Conservation (phyloP, 2,113 vertebrate species). For the Dunckerocampus dactyliophorus region DNA sequence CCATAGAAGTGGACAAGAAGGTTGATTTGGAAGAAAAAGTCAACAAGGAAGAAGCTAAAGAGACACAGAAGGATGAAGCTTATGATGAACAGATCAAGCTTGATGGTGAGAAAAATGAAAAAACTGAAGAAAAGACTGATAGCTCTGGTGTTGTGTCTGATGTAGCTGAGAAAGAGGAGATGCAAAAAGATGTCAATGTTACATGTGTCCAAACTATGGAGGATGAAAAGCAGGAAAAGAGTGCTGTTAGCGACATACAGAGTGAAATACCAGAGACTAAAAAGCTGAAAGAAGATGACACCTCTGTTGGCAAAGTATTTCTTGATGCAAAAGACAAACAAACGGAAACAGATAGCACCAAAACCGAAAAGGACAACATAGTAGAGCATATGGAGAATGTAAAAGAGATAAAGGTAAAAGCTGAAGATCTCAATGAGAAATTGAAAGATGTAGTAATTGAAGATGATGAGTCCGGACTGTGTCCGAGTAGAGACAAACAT, state of each 20-base stretch:
- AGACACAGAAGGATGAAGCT: conserved; percentile 11
- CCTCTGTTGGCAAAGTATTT: conserved; percentile 22
- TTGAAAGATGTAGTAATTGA: conserved; percentile 4
- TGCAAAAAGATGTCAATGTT: conserved; percentile 19
- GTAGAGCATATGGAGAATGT: conserved; percentile 1
- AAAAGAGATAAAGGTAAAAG: conserved; percentile 19
- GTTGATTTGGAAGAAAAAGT: conserved; percentile 27
- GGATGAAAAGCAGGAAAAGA: conserved; percentile 21
- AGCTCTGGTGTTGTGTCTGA: conserved; percentile 5
- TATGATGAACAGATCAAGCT: conserved; percentile 13
- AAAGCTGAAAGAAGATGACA: conserved; percentile 3
- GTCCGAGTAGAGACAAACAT: conserved; percentile 1
- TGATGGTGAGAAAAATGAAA: conserved; percentile 16
- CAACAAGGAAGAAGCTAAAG: conserved; percentile 29
- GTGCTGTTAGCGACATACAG: conserved; percentile 16
- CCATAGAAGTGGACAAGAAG: conserved; percentile 15
- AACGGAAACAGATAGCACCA: conserved; percentile 3
- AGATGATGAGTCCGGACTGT: conserved; percentile 2
- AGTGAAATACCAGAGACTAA: conserved; percentile 4
- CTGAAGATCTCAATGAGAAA: conserved; percentile 10
- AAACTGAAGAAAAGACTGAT: conserved; percentile 20
- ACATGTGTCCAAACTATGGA: conserved; percentile 8
- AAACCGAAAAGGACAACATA: conserved; percentile 10
- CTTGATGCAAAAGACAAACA: conserved; percentile 18
- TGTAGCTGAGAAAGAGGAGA: conserved; percentile 15